Evolutionary conservation across 2,113 vertebrate genomes (phyloP), one percentile per base, ranked within the genome.

Genomic region (Nycticryphes semicollaris): DNA sequence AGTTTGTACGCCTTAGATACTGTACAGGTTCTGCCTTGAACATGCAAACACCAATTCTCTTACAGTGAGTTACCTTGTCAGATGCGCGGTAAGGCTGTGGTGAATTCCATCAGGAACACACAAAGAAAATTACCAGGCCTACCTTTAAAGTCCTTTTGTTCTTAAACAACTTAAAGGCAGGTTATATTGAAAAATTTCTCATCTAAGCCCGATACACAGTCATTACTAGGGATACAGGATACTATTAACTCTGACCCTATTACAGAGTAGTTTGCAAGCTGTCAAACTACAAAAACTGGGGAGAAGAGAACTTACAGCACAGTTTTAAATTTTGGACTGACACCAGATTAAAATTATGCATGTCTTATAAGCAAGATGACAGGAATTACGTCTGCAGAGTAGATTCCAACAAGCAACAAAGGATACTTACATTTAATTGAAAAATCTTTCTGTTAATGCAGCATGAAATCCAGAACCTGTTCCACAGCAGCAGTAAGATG

Each of bases 21-120:
- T 97, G 96, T 98, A 98, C 97, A 98, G 98, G 98, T 98, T 98
- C 98, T 97, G 97, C 98, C 89, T 98, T 96, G 94, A 98, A 98
- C 98, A 98, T 98, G 98, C 98, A 98, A 98, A 98, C 91, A 97
- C 97, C 97, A 97, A 95, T 97, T 98, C 84, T 97, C 93, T 96
- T 97, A 93, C 64, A 95, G 95, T 87, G 96, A 97, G 96, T 97
- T 96, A 98, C 96, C 95, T 97, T 98, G 98, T 97, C 98, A 98
- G 98, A 98, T 97, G 98, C 82, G 95, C 98, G 97, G 98, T 98
- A 99, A 99, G 98, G 98, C 98, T 98, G 96, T 94, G 98, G 98
- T 98, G 98, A 98, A 98, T 98, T 98, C 98, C 97, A 95, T 97
- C 98, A 96, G 98, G 98, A 98, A 98, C 96, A 97, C 98, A 98